Percentiles rank a stretch among this genome's conserved stretches.
These are phyloP conservation scores for Ophion costatus DNA, from an alignment of 2,888 invertebrate genomes.

Conservation along the genomic window DNA sequence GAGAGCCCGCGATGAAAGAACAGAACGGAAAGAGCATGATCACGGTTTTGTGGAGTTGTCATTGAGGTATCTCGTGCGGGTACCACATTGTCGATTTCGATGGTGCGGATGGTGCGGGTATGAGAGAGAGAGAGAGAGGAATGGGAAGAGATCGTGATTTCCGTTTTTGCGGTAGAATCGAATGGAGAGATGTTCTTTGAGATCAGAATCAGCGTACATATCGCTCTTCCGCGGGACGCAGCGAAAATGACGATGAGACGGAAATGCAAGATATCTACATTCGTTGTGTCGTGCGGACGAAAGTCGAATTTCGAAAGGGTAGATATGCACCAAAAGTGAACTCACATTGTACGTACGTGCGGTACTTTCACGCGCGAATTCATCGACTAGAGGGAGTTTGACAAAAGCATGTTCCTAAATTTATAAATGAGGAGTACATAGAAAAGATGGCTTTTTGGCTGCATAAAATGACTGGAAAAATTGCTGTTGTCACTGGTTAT, in stretches of 20 bases:
- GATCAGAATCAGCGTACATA: slow-evolving; percentile 76
- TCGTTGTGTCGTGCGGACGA: slow-evolving; percentile 31
- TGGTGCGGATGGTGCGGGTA: too few species aligned
- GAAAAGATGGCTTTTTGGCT: too few species aligned
- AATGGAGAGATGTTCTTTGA: slow-evolving; percentile 12
- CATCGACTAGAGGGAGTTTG: too few species aligned
- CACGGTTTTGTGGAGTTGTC: slow-evolving; percentile 64
- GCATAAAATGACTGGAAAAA: too few species aligned
- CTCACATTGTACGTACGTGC: too few species aligned
- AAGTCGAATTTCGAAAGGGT: slow-evolving; percentile 7
- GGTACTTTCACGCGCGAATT: too few species aligned
- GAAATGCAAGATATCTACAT: slow-evolving; percentile 2
- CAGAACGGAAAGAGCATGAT: slow-evolving; percentile 14
- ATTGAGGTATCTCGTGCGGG: slow-evolving; percentile 30
- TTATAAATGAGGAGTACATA: too few species aligned
- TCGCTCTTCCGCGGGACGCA: slow-evolving; percentile 47
- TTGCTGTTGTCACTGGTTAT: too few species aligned
- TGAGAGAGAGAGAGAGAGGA: too few species aligned
- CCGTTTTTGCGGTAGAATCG: slow-evolving; percentile 33
- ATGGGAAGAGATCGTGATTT: not conserved
- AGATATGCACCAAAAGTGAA: too few species aligned
- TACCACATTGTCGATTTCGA: too few species aligned
- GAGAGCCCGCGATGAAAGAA: not conserved
- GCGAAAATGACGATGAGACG: not conserved
- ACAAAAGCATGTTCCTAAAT: too few species aligned